These are phyloP conservation scores for Trematomus loennbergii DNA, from an alignment of 2,113 vertebrate genomes.

Conservation along the genomic window DNA sequence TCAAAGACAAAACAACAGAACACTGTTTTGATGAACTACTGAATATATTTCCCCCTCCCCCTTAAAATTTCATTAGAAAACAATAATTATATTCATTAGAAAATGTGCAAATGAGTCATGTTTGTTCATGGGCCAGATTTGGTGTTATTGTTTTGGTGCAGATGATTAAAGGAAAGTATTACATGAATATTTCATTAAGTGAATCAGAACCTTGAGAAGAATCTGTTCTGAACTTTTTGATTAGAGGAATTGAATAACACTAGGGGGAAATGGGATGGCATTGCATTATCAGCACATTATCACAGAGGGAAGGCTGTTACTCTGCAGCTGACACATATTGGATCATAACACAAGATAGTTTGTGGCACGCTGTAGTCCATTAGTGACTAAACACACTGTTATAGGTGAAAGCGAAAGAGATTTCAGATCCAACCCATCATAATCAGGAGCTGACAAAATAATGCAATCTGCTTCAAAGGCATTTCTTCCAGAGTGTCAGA, in stretches of 20 bases:
- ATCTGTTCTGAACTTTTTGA: slow-evolving; percentile 60
- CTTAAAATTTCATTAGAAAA: slow-evolving; percentile 74
- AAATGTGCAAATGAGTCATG: slow-evolving; percentile 70
- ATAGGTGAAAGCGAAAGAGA: slow-evolving; percentile 30
- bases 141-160: slow-evolving; percentile 73
- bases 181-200: slow-evolving; percentile 75
- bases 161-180: slow-evolving; percentile 74
- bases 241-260: slow-evolving; percentile 57
- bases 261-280: slow-evolving; percentile 22
- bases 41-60: slow-evolving; percentile 16
- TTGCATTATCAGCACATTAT: slow-evolving; percentile 46
- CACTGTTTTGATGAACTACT: slow-evolving; percentile 63
- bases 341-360: slow-evolving; percentile 42
- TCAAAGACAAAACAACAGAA: slow-evolving; percentile 70
- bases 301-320: slow-evolving; percentile 34
- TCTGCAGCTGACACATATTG: slow-evolving; percentile 40
- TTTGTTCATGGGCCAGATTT: slow-evolving; percentile 66
- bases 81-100: slow-evolving; percentile 82
- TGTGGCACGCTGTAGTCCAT: slow-evolving; percentile 22
- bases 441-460: slow-evolving; percentile 9
- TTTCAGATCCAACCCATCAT: slow-evolving; percentile 1
- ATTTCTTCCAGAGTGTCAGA: slow-evolving; percentile 11
- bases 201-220: slow-evolving; percentile 59
- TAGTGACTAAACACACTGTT: slow-evolving; percentile 28
- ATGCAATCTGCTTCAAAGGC: slow-evolving; percentile 4